phyloP scores from a whole-genome alignment of 2,113 vertebrate genomes.

The Pampusana beccarii region DNA sequence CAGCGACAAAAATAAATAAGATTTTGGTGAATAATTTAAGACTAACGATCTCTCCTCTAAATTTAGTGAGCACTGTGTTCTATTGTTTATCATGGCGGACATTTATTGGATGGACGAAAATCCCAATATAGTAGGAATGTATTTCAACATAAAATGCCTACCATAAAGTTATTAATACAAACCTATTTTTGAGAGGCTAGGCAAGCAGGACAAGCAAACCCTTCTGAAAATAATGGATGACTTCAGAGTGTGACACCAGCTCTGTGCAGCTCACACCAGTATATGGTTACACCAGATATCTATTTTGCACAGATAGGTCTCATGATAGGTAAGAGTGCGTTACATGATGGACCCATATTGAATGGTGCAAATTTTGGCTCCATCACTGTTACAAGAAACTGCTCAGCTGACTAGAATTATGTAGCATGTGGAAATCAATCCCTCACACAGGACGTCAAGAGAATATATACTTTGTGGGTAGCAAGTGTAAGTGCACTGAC shows the following conservation, averaged over 20 bases:
- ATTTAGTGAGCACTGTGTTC: neutral
- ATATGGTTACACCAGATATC: slow-evolving; percentile 30
- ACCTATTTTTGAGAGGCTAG: slow-evolving; percentile 4
- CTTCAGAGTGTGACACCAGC: slow-evolving; percentile 9
- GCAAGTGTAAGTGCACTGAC: neutral
- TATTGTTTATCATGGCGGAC: neutral
- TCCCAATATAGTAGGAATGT: neutral
- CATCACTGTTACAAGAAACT: neutral
- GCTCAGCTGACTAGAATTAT: slow-evolving; percentile 23
- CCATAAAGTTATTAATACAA: neutral
- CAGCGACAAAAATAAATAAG: neutral
- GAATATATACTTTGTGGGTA: neutral
- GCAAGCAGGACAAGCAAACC: neutral
- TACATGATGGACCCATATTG: neutral
- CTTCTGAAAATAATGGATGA: slow-evolving; percentile 59
- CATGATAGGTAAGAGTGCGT: neutral
- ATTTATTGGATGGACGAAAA: neutral
- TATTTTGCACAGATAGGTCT: slow-evolving; percentile 12
- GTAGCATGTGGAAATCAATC: neutral
- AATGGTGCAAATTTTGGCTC: slow-evolving; percentile 6
- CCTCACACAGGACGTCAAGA: neutral
- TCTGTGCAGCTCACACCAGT: neutral
- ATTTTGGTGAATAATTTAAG: slow-evolving; percentile 4
- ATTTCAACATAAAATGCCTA: neutral
- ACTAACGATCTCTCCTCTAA: neutral